A percentile compares a stretch with the other conserved stretches of the same genome.
Evolutionary conservation across 2,113 vertebrate genomes (phyloP).

Genomic region (Callopanchax toddi): DNA sequence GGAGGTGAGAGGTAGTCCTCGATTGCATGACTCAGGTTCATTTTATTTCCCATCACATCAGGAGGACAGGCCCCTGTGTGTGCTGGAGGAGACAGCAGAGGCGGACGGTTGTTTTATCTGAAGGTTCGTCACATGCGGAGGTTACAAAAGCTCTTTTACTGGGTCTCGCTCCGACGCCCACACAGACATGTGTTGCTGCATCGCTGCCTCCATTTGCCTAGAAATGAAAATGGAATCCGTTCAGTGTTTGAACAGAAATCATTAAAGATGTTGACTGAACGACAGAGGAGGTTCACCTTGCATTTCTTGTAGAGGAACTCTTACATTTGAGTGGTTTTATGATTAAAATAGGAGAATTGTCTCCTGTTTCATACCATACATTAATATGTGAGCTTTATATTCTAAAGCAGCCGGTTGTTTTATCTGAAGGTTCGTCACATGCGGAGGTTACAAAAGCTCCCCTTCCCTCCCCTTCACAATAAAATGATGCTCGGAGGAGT

Average conservation of each 20-base stretch:
- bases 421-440: slow-evolving; percentile 4
- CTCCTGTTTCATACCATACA: too few relatives aligned
- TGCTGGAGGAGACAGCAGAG: slow-evolving; percentile 22
- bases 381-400: too few relatives aligned
- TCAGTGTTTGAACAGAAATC: neutral
- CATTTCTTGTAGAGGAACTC: neutral
- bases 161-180: slow-evolving; percentile 1
- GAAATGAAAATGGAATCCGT: neutral
- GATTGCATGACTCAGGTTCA: slow-evolving; percentile 44
- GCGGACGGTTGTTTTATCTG: neutral
- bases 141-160: slow-evolving; percentile 13
- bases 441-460: slow-evolving; percentile 9
- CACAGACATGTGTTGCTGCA: slow-evolving; percentile 2
- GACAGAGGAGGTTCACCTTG: too few relatives aligned
- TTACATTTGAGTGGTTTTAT: too few relatives aligned
- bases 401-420: neutral
- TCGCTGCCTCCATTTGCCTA: neutral
- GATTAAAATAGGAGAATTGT: too few relatives aligned
- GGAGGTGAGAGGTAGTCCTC: slow-evolving; percentile 46
- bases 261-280: neutral
- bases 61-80: slow-evolving; percentile 22
- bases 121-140: slow-evolving; percentile 10
- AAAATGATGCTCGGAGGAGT: too few relatives aligned
- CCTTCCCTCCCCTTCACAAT: too few relatives aligned
- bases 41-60: slow-evolving; percentile 19